Conservation (phyloP, 2,113 vertebrate species). For the Aptenodytes patagonicus region DNA sequence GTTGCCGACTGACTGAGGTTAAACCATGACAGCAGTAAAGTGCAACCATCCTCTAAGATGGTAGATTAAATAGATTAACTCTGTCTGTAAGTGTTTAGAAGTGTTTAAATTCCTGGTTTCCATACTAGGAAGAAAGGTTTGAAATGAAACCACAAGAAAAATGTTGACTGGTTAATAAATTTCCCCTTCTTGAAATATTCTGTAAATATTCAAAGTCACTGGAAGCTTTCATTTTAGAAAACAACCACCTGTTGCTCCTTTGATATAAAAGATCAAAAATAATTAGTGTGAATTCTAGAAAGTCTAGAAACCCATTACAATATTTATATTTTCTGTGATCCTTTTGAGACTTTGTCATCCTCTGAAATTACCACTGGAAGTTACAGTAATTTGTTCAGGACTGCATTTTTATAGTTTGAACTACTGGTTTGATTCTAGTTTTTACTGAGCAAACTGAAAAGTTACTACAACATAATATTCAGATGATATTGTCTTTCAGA, state of each 20-base stretch:
- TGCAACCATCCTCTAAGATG: background rate
- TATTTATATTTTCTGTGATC: background rate
- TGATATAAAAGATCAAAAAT: background rate
- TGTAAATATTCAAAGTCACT: background rate
- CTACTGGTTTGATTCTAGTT: background rate
- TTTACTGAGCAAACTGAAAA: background rate
- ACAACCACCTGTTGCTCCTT: background rate
- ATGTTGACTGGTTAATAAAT: background rate
- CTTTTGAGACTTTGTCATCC: background rate
- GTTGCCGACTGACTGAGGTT: no score
- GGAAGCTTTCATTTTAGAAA: background rate
- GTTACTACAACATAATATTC: background rate
- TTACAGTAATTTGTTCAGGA: background rate
- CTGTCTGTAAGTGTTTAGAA: background rate
- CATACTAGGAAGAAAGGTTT: background rate
- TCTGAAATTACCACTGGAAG: background rate
- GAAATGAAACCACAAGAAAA: background rate
- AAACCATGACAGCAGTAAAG: background rate
- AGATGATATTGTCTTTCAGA: background rate
- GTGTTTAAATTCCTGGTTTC: background rate
- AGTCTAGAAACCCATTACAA: background rate
- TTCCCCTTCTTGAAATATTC: background rate
- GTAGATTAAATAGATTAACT: background rate
- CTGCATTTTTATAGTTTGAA: background rate
- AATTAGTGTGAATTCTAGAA: background rate